phyloP scores from a whole-genome alignment of 2,888 invertebrate species.

The Ochropleura plecta region DNA sequence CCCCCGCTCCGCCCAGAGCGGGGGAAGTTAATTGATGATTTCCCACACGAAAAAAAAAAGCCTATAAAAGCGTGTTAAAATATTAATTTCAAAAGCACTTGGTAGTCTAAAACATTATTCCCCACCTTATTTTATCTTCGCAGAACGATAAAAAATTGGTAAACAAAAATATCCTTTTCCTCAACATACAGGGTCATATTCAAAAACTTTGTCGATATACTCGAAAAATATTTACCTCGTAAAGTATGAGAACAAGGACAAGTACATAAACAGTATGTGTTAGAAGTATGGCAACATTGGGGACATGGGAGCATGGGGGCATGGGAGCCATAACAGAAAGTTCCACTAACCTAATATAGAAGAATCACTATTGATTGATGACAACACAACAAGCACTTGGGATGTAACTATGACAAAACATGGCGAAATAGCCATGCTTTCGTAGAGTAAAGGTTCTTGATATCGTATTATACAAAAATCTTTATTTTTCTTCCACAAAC shows the following conservation, averaged over 20 bases:
- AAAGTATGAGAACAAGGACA: conserved; percentile 49
- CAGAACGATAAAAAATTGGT: neutral
- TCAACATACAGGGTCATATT: neutral
- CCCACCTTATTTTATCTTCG: neutral
- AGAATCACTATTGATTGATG: conserved; percentile 62
- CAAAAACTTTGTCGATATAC: conserved; percentile 16
- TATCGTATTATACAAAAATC: neutral
- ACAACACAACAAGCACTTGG: conserved; percentile 42
- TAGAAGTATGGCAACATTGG: neutral
- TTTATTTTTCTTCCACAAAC: too few species aligned
- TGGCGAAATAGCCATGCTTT: neutral
- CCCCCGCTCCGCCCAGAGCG: too few species aligned
- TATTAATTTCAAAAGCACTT: neutral
- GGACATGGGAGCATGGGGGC: neutral
- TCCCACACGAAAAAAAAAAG: too few species aligned
- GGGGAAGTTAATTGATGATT: too few species aligned
- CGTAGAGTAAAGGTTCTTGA: neutral
- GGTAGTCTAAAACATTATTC: neutral
- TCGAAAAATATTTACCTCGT: conserved; percentile 49
- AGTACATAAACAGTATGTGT: conserved; percentile 26
- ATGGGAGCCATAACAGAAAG: conserved; percentile 36
- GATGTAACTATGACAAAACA: conserved; percentile 26
- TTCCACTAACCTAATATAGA: conserved; percentile 55
- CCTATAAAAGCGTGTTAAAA: too few species aligned
- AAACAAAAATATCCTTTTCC: neutral